phyloP scores from a whole-genome alignment of 2,113 vertebrate species.

The Rhinichthys klamathensis region DNA sequence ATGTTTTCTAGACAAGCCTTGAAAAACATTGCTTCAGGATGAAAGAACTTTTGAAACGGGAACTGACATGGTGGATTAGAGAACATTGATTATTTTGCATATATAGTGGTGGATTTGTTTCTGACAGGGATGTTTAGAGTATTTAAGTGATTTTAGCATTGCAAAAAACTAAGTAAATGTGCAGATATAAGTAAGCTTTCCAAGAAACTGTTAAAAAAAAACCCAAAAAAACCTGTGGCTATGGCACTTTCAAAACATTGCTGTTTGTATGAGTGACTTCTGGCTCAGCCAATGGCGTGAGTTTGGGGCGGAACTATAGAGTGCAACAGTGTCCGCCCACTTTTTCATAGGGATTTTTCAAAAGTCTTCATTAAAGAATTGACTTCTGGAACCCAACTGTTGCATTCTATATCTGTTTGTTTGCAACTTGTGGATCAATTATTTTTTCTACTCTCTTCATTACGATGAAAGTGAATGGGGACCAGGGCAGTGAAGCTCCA shows the following conservation, averaged over 20 bases:
- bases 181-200: neutral
- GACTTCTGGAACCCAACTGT: no score
- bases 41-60: conserved; percentile 15
- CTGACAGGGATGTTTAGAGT: conserved; percentile 1
- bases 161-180: neutral
- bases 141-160: neutral
- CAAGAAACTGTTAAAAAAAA: neutral
- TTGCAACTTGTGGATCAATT: neutral
- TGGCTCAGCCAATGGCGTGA: neutral
- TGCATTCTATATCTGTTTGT: neutral
- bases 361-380: neutral
- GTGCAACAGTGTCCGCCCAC: neutral
- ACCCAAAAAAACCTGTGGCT: neutral
- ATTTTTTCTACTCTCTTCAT: neutral
- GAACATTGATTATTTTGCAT: neutral
- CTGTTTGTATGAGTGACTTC: neutral
- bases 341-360: neutral
- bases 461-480: neutral
- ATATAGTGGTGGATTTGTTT: conserved; percentile 25
- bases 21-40: conserved; percentile 46
- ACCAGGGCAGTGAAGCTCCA: neutral
- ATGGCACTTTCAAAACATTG: neutral
- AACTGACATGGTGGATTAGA: neutral
- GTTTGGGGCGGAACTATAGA: neutral
- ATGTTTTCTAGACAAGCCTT: conserved; percentile 28